These are phyloP conservation scores for Drosophila sordidapex DNA, from an alignment of 2,888 invertebrate species.

Conservation along the genomic window DNA sequence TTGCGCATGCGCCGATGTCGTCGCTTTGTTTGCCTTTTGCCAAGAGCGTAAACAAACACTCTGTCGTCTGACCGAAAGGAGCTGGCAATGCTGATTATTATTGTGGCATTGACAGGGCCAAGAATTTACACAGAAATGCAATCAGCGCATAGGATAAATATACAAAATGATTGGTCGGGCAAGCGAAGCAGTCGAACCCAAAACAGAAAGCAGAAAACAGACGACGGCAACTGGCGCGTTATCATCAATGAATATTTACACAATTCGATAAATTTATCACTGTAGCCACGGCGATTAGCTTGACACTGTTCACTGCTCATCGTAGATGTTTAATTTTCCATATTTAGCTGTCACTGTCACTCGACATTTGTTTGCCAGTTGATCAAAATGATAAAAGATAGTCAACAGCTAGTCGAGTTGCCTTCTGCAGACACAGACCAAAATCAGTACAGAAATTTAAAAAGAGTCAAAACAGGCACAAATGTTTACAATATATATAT, in stretches of 20 bases:
- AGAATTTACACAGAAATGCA: constrained; percentile 79
- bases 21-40: constrained; percentile 50
- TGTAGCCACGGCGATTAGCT: constrained; percentile 33
- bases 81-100: constrained; percentile 36
- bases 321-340: constrained; percentile 44
- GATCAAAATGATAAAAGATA: constrained; percentile 12
- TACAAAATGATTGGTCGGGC: constrained; percentile 43
- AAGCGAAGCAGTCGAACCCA: background rate
- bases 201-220: constrained; percentile 19
- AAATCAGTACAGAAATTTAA: background rate
- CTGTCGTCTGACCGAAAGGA: constrained; percentile 18
- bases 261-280: constrained; percentile 69
- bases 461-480: background rate
- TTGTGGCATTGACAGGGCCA: constrained; percentile 28
- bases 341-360: constrained; percentile 50
- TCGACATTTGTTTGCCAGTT: constrained; percentile 22
- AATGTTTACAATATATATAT: too few relatives aligned
- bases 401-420: background rate
- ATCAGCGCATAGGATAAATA: constrained; percentile 68
- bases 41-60: constrained; percentile 57
- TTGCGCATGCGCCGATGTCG: constrained; percentile 56
- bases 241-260: constrained; percentile 67
- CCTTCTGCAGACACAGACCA: background rate
- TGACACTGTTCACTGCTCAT: constrained; percentile 4
- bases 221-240: constrained; percentile 58